Base-by-base conservation (phyloP, 2,888 invertebrate species). In the Cosmia trapezina region DNA sequence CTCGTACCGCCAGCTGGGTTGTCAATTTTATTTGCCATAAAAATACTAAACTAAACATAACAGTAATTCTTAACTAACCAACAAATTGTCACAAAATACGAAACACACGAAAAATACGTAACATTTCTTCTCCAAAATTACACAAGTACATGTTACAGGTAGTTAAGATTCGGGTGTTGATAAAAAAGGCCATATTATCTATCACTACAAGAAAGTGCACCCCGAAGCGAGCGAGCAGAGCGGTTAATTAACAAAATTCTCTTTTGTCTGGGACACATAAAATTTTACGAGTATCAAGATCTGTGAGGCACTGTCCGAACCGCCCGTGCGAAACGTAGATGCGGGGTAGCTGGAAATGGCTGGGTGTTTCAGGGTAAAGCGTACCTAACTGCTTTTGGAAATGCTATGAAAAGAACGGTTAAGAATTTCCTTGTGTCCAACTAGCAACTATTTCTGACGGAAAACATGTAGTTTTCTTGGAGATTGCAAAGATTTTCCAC, bases 281-380 rank as follows among this genome's bases (percentile, higher is more conserved):
- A 95, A 95, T 96, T 96, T 96, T 96, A 96, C 91, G 95, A 95
- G 93, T 91, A 95, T 95, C 95, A 94, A 95, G 96, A 96, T 96
- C 91, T 89, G 90, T 80, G 89, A 81, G 88, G 89, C 87, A 89
- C 89, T 90, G 91, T 89, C 90, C 86, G 87, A 86, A 89, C 91
- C 91, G 91, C 90, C 88, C 84, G 88, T 81, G 88, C 84, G 87
- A 74, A 85, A 66, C 86, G 49, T 12, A 45, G 91, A 91, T 77
- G 43, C 85, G 66, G 12, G 37, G n/a, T 19, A 5, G 9, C 83
- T 91, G 83, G 91, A 92, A 79, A 83, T 0, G n/a, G n/a, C 28
- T n/a, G 6, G 0, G 5, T 41, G 1, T 22, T 19, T 8, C 4
- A 9, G 5, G 33, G 1, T 19, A 33, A 11, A 53, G 9, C 22